Conservation (phyloP, 2,797 vertebrate genomes). For the Australoheros facetus region DNA sequence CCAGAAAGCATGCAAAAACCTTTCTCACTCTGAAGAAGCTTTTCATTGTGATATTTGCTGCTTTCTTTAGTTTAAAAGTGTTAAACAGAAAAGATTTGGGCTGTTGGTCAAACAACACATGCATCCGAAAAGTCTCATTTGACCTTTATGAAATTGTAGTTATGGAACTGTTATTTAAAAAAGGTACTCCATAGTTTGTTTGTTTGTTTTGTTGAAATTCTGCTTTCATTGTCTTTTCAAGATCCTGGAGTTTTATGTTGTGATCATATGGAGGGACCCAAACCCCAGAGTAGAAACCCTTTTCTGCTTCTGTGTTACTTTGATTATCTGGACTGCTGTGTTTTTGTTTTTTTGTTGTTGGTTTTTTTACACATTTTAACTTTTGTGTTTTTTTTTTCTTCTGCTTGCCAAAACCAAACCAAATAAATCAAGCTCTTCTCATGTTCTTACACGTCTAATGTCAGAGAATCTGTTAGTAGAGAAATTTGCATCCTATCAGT, state of each 20-base stretch:
- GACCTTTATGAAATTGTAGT: not conserved
- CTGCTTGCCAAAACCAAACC: not conserved
- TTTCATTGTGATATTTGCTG: not conserved
- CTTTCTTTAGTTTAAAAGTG: slow-evolving; percentile 4
- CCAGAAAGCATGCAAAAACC: not conserved
- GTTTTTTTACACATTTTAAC: not conserved
- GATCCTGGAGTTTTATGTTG: not conserved
- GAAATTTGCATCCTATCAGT: slow-evolving; percentile 49
- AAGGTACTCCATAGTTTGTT: not conserved
- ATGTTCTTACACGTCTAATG: not conserved
- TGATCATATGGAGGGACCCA: not conserved
- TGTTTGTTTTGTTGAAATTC: not conserved
- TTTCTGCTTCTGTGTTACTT: not conserved
- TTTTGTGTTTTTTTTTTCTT: not conserved
- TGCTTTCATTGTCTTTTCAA: not conserved
- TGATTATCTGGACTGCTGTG: not conserved
- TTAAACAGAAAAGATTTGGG: not conserved
- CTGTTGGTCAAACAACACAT: not conserved
- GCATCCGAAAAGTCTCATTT: not conserved
- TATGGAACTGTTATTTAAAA: not conserved
- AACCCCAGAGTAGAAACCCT: not conserved
- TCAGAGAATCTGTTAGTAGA: slow-evolving; percentile 5
- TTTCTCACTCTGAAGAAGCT: not conserved
- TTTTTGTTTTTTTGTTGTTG: not conserved
- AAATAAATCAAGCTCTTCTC: slow-evolving; percentile 6